Conservation (phyloP, 2,797 vertebrate species). For the Sus cebifrons region DNA sequence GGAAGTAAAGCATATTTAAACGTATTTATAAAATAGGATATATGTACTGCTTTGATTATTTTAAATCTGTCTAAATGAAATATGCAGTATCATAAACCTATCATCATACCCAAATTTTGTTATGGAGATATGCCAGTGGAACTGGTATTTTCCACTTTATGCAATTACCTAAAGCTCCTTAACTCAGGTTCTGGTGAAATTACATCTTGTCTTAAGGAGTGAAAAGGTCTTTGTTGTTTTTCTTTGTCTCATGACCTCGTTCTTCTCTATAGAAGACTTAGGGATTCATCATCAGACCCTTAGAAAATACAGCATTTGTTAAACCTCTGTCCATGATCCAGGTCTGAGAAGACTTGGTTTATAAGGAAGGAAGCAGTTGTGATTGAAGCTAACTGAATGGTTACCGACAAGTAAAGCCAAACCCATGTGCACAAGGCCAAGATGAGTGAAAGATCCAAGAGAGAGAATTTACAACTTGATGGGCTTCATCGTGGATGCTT, state of each 20-base stretch:
- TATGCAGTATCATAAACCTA: not conserved
- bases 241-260: slow-evolving; percentile 53
- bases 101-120: not conserved
- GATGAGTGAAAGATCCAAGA: not conserved
- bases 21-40: not conserved
- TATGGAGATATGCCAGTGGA: not conserved
- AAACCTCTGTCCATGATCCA: slow-evolving; percentile 15
- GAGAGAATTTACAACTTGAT: not conserved
- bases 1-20: not conserved
- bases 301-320: not conserved
- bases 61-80: not conserved
- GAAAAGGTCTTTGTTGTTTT: not conserved
- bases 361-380: not conserved
- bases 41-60: not conserved
- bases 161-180: not conserved
- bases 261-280: slow-evolving; percentile 32
- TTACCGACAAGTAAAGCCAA: slow-evolving; percentile 23
- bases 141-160: slow-evolving; percentile 38
- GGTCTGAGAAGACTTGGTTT: not conserved
- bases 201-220: not conserved
- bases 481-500: not conserved
- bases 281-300: not conserved
- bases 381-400: not conserved
- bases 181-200: slow-evolving; percentile 61
- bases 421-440: not conserved